These are phyloP conservation scores for Astreopora myriophthalma DNA, from an alignment of 64 coral and sea anemone species.

Conservation along the genomic window DNA sequence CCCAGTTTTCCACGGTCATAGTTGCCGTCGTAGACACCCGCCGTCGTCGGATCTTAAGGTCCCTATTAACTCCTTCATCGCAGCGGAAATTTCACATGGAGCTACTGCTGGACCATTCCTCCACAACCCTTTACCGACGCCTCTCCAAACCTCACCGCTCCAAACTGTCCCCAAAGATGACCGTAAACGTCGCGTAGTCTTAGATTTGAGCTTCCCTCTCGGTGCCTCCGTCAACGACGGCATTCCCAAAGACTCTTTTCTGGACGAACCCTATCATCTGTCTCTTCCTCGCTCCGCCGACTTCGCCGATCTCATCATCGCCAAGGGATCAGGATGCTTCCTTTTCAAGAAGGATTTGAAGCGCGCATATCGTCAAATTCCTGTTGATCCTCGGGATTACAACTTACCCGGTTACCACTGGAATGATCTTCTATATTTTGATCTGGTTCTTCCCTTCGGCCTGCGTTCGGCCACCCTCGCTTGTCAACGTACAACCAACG, in stretches of 20 bases:
- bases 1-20: not conserved
- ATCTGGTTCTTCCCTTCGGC: slow-evolving; percentile 42
- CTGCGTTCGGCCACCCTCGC: slow-evolving; percentile 35
- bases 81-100: not conserved
- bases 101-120: slow-evolving; percentile 1
- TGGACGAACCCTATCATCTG: not conserved
- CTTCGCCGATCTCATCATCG: not conserved
- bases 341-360: slow-evolving; percentile 43
- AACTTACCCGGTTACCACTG: slow-evolving; percentile 4
- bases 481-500: slow-evolving; percentile 70
- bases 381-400: slow-evolving; percentile 35
- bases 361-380: slow-evolving; percentile 35
- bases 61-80: not conserved
- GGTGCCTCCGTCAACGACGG: not conserved
- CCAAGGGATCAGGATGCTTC: slow-evolving; percentile 10
- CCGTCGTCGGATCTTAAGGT: too few relatives aligned
- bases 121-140: not conserved
- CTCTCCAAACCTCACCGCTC: not conserved
- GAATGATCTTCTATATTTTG: slow-evolving; percentile 46
- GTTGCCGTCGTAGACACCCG: too few relatives aligned
- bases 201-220: not conserved
- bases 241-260: not conserved
- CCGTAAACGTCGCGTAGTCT: not conserved
- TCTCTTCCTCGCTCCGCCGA: not conserved
- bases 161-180: not conserved